Conservation (phyloP, 2,113 vertebrate genomes). For the Cryptoleucopteryx plumbea region DNA sequence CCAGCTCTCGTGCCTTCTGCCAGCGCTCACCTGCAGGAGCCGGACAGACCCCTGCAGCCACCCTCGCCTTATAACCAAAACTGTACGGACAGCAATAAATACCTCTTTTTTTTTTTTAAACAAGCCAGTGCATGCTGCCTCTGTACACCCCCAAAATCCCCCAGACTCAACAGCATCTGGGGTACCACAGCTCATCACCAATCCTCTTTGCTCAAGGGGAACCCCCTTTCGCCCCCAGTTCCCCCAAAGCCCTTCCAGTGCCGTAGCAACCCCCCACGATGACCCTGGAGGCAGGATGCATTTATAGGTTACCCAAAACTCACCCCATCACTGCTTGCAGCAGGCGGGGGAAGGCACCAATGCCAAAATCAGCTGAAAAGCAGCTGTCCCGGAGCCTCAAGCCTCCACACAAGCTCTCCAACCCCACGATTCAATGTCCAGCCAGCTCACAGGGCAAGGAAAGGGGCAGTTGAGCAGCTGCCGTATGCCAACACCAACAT, state of each 20-base stretch:
- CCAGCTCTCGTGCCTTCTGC: background rate
- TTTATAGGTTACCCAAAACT: background rate
- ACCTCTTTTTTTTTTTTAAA: background rate
- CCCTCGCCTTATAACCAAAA: background rate
- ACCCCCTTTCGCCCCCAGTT: too few relatives aligned
- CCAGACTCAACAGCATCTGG: accelerated
- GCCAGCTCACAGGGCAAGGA: background rate
- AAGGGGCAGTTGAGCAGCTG: background rate
- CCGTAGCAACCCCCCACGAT: accelerated
- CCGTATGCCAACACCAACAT: accelerated
- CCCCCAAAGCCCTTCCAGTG: background rate
- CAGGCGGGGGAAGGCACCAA: background rate
- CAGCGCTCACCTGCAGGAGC: background rate
- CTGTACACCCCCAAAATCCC: background rate
- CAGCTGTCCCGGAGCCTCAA: background rate
- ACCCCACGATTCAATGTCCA: accelerated
- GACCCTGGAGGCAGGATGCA: background rate
- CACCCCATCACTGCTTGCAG: accelerated
- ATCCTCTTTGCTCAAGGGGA: background rate
- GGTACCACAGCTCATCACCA: background rate
- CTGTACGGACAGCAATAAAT: background rate
- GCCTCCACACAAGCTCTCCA: background rate
- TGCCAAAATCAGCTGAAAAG: background rate
- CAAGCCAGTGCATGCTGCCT: background rate
- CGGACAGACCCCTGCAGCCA: background rate